These are phyloP conservation scores for Lepidocyrtinus sp. DNA, from an alignment of 2,888 invertebrate species.

Conservation along the genomic window DNA sequence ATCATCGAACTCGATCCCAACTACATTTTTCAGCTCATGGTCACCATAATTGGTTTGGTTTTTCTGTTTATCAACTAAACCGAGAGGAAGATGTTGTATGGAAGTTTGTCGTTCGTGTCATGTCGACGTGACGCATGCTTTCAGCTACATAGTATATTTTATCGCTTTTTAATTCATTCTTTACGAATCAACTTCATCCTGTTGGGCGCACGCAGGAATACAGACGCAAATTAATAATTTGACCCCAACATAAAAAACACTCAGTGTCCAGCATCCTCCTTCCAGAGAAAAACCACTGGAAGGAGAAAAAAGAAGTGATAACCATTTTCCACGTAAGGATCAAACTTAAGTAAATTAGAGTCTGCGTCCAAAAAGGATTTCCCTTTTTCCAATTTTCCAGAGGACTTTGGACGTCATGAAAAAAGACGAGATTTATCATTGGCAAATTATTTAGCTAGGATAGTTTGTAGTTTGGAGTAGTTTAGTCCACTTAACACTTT, in stretches of 20 bases:
- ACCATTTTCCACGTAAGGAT: constrained; percentile 1
- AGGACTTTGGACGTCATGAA: too few relatives aligned
- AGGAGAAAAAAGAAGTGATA: constrained; percentile 36
- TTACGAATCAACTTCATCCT: not conserved
- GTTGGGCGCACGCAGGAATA: too few relatives aligned
- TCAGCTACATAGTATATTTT: not conserved
- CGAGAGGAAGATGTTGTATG: constrained; percentile 32
- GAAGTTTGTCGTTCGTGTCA: not conserved
- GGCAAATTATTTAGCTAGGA: not conserved
- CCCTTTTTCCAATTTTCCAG: too few relatives aligned
- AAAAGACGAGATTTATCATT: not conserved
- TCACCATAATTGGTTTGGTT: constrained; percentile 22
- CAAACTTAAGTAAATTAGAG: not conserved
- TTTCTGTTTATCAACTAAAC: constrained; percentile 31
- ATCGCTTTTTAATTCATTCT: not conserved
- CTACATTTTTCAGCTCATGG: constrained; percentile 30
- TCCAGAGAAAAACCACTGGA: constrained; percentile 45
- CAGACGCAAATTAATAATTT: too few relatives aligned
- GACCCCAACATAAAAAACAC: constrained; percentile 29
- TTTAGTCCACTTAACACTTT: constrained; percentile 35
- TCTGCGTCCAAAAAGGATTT: not conserved
- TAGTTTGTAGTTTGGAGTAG: constrained; percentile 23
- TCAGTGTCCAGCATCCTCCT: constrained; percentile 25
- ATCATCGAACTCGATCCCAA: not conserved
- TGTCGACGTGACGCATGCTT: constrained; percentile 19